Evolutionary conservation across 37 sponge, comb jelly and placozoan species (phyloP).

Genomic region (Oscarella lobularis): DNA sequence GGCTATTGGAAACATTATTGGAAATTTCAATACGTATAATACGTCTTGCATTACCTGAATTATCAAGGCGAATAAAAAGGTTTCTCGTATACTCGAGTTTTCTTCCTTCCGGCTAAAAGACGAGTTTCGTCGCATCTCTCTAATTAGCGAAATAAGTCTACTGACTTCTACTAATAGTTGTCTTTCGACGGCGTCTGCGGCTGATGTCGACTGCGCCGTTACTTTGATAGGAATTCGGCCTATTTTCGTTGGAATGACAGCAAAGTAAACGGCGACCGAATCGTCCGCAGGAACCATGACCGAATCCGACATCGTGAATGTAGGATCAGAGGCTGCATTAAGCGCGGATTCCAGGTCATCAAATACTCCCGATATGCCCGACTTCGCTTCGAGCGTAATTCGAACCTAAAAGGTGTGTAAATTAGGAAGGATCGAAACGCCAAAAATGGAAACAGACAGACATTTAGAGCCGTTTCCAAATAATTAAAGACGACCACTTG

Average conservation of each 20-base stretch:
- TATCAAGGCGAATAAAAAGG: not conserved
- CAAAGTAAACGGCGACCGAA: not conserved
- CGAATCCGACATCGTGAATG: not conserved
- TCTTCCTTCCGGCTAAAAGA: conserved; percentile 1
- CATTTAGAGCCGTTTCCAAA: too few species aligned
- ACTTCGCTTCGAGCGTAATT: not conserved
- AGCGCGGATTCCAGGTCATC: too few species aligned
- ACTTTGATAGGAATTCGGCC: not conserved
- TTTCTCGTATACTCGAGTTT: not conserved
- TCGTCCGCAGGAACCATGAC: not conserved
- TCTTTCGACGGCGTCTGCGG: not conserved
- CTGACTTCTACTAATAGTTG: not conserved
- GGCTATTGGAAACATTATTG: not conserved
- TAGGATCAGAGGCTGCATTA: too few species aligned
- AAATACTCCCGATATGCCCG: not conserved
- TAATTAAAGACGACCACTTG: conserved; percentile 10
- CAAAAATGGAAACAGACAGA: too few species aligned
- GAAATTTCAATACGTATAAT: not conserved
- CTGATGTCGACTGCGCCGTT: not conserved
- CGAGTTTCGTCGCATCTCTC: not conserved
- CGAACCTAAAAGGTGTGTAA: not conserved
- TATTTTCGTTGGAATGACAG: not conserved
- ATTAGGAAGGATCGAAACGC: not conserved
- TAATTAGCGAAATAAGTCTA: too few species aligned
- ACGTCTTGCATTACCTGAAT: not conserved